Base-by-base conservation (phyloP, 1,140 invertebrate genomes). In the Dermatophagoides farinae region DNA sequence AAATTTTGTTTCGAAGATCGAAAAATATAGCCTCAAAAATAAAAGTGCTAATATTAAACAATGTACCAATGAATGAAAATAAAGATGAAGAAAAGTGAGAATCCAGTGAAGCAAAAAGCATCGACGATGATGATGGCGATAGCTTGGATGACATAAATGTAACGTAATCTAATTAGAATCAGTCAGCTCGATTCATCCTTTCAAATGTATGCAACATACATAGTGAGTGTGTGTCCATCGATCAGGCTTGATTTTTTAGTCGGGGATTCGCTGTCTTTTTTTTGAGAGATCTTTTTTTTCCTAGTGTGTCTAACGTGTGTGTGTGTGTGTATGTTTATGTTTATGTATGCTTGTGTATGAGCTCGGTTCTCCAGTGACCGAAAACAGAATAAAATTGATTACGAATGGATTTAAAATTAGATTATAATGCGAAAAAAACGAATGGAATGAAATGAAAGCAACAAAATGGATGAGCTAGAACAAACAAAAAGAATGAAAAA, bases 351-450 rank as follows among this genome's bases (percentile, higher is more conserved):
- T n/a, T n/a, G n/a, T n/a, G n/a, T n/a, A n/a, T n/a, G n/a, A n/a
- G n/a, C n/a, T n/a, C n/a, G n/a, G n/a, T 31, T 31, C 53, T 55
- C 25, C 14, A 40, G 14, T 38, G 14, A 23, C 25, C 12, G 23
- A 14, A 38, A 55, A 23, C 23, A 55, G 23, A 38, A 12, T 23
- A n/a, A 55, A 55, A 55, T 55, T 55, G 53, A 55, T 55, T 55
- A 55, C 53, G 53, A 55, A 55, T 55, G 53, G 53, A 55, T 55
- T 55, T 55, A 38, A 55, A 55, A 55, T 55, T 55, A 55, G 53
- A 55, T 55, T 55, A 55, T 12, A 52, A 16, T 16, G n/a, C 41
- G 41, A 43, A 31, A 31, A 31, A 31, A 31, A 31, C 31, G 41
- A 43, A 43, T 43, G n/a, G 41, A 43, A 18, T 18, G 12, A 18